phyloP scores from a whole-genome alignment of 2,797 vertebrate genomes.

The Anisognathus igniventris region DNA sequence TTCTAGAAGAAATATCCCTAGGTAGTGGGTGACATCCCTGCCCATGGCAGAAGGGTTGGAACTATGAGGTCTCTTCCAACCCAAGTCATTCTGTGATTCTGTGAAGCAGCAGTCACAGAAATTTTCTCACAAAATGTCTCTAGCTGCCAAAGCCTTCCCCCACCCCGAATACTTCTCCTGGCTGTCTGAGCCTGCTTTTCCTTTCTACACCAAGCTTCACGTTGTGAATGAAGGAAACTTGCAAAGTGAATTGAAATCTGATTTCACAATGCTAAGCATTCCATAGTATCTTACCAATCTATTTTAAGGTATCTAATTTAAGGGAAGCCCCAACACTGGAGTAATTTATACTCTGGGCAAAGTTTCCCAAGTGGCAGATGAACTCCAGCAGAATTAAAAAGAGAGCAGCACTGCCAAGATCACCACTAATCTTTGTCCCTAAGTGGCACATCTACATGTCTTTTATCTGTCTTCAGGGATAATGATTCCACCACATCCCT shows the following conservation, averaged over 20 bases:
- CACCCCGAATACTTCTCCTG: accelerated
- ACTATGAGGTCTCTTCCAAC: background rate
- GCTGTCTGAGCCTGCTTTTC: background rate
- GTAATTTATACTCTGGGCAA: background rate
- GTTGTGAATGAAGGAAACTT: background rate
- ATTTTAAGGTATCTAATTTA: background rate
- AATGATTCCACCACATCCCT: background rate
- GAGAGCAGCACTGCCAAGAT: background rate
- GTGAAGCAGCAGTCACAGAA: background rate
- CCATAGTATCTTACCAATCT: background rate
- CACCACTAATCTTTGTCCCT: no score
- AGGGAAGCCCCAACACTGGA: background rate
- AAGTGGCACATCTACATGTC: no score
- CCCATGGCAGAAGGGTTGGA: background rate
- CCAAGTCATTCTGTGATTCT: background rate
- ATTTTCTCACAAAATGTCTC: background rate
- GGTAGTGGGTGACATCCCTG: background rate
- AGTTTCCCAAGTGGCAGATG: background rate
- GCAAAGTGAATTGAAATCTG: background rate
- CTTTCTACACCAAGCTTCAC: background rate
- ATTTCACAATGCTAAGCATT: background rate
- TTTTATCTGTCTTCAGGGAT: background rate
- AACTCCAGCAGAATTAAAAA: background rate
- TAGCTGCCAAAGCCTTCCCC: background rate
- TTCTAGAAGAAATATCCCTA: background rate